Evolutionary conservation across 2,888 invertebrate species (phyloP).

Genomic region (Hydroisotoma schaefferi): DNA sequence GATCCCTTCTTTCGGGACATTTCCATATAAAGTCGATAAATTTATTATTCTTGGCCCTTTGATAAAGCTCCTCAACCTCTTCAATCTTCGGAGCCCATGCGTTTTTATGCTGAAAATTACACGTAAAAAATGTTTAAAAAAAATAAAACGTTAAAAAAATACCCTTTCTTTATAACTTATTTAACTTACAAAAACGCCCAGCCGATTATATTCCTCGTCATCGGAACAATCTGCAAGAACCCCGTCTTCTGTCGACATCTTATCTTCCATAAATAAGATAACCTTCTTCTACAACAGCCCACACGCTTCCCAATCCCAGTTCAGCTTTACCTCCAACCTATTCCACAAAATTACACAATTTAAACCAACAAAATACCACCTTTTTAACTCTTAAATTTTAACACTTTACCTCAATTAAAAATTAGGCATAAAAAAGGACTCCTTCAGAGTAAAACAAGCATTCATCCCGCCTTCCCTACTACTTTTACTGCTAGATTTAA

Average conservation of each 20-base stretch:
- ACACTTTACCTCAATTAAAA: too few species aligned
- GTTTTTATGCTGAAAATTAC: conserved; percentile 24
- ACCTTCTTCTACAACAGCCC: too few species aligned
- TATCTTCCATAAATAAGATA: background rate
- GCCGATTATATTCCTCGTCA: conserved; percentile 37
- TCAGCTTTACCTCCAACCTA: too few species aligned
- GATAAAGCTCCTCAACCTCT: conserved; percentile 69
- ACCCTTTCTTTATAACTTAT: background rate
- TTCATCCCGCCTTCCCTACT: too few species aligned
- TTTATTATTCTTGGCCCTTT: conserved; percentile 61
- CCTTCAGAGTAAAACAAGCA: too few species aligned
- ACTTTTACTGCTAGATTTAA: too few species aligned
- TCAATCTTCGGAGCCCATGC: conserved; percentile 59
- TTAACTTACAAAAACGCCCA: conserved; percentile 32
- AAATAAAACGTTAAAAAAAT: background rate
- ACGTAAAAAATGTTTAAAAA: background rate
- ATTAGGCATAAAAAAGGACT: too few species aligned
- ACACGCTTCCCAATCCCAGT: too few species aligned
- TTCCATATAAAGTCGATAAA: conserved; percentile 51
- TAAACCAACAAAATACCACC: too few species aligned
- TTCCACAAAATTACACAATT: too few species aligned
- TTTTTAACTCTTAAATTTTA: too few species aligned
- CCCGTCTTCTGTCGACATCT: conserved; percentile 13
- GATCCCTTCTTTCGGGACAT: conserved; percentile 51
- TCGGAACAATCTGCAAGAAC: conserved; percentile 42